Percentiles rank a stretch among this genome's conserved stretches.
These are phyloP conservation scores for Eilema caniola DNA, from an alignment of 2,888 invertebrate species.

Conservation along the genomic window DNA sequence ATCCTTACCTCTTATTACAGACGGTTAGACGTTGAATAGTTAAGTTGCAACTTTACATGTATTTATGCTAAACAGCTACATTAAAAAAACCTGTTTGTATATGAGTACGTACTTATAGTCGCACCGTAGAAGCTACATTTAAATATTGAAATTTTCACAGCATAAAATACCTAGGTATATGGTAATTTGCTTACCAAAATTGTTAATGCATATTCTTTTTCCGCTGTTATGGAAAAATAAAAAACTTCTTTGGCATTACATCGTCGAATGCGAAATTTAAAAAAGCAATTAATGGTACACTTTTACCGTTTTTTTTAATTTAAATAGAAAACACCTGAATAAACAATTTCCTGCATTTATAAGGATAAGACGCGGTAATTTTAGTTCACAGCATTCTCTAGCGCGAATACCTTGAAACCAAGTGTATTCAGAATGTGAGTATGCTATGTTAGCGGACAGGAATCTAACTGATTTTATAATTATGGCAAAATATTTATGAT, in stretches of 20 bases:
- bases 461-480: slow-evolving; percentile 50
- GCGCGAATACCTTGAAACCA: slow-evolving; percentile 47
- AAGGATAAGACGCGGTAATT: slow-evolving; percentile 40
- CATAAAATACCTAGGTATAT: neutral
- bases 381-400: slow-evolving; percentile 46
- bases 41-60: slow-evolving; percentile 2
- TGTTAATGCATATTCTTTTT: neutral
- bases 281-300: neutral
- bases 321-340: neutral
- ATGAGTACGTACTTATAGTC: neutral
- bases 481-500: slow-evolving; percentile 26
- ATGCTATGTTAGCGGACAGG: slow-evolving; percentile 55
- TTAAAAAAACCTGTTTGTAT: neutral
- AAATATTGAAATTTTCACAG: neutral
- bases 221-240: neutral
- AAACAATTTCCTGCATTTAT: slow-evolving; percentile 23
- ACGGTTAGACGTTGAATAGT: neutral
- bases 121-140: neutral
- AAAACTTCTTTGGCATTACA: neutral
- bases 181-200: neutral
- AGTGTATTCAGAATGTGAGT: slow-evolving; percentile 45
- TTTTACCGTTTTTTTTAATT: neutral
- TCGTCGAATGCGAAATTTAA: neutral
- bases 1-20: neutral
- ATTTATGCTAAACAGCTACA: slow-evolving; percentile 12